Evolutionary conservation across 2,797 vertebrate genomes (phyloP), one percentile per base, ranked within the genome.

Genomic region (Tragopan temminckii): DNA sequence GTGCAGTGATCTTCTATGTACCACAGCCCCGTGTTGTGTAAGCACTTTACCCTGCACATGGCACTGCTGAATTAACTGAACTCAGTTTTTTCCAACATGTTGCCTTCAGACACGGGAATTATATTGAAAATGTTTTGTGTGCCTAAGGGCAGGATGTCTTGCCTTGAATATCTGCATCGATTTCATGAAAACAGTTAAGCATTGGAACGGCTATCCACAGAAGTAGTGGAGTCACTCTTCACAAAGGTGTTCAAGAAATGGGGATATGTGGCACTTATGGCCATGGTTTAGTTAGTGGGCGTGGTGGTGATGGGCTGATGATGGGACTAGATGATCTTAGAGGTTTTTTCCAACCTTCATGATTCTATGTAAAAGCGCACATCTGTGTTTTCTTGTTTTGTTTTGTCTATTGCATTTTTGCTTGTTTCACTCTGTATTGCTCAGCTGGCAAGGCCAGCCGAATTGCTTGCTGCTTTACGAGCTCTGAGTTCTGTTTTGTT

Each of bases 91-190:
- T 17, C 16, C 5, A 13, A 3, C 0, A 1, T 4, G 0, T 7
- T 58, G 19, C 46, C 45, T 48, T 63, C 55, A 15, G 59, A 24
- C 7, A 3, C 14, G 55, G 67, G 12, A 55, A 35, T 19, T 46
- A 3, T 7, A 2, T 0, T 11, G 33, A 13, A 52, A 68, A 38
- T 9, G 4, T 12, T 31, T 24, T 25, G 3, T 0, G 1, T 38
- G 23, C 0, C 0, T 46, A 6, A 15, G 35, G 29, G 58, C 0
- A 0, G 33, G 31, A 15, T 24, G 66, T 58, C 25, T 71, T 48
- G 17, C 36, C 64, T 71, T 80, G 10, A 2, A 45, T 27, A 29
- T 0, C 0, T 10, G 46, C 59, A 57, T 29, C 0, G 2, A 17
- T 43, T 36, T 52, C 31, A 25, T 0, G 7, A 36, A 53, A 70